Conservation (phyloP, 2,888 invertebrate genomes). For the Neoaliturus tenellus region DNA sequence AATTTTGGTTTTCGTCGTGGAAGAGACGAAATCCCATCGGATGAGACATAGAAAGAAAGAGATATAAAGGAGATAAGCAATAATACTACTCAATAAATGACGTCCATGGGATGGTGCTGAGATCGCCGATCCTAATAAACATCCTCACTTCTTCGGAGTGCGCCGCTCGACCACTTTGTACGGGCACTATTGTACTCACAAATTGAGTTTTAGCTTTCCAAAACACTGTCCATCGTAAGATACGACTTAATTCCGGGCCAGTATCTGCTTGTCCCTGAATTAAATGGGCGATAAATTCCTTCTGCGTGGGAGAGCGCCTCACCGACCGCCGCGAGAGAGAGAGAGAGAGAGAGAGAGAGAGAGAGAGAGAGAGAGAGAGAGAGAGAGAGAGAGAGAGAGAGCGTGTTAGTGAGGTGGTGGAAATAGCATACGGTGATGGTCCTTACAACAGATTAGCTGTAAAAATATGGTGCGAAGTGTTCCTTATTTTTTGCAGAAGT, state of each 20-base stretch:
- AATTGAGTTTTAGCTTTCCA: slow-evolving; percentile 50
- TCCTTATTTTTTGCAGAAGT: too few species aligned
- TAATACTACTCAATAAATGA: slow-evolving; percentile 20
- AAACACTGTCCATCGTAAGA: slow-evolving; percentile 45
- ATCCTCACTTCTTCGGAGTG: neutral
- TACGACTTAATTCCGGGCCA: slow-evolving; percentile 50
- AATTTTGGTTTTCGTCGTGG: neutral
- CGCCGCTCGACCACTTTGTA: slow-evolving; percentile 17
- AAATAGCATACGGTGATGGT: too few species aligned
- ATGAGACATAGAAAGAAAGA: slow-evolving; percentile 24
- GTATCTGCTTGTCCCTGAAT: slow-evolving; percentile 45
- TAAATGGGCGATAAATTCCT: slow-evolving; percentile 45
- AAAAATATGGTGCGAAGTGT: too few species aligned
- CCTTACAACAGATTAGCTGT: too few species aligned
- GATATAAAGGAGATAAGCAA: slow-evolving; percentile 23
- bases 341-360: too few species aligned
- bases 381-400: too few species aligned
- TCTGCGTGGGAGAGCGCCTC: slow-evolving; percentile 24
- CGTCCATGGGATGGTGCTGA: neutral
- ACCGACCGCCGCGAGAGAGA: slow-evolving; percentile 17
- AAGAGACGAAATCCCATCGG: neutral
- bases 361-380: too few species aligned
- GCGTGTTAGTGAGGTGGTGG: too few species aligned
- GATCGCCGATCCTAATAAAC: slow-evolving; percentile 5
- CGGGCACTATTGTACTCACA: slow-evolving; percentile 45